Percentiles rank a stretch among this genome's conserved stretches.
Evolutionary conservation across 2,113 vertebrate genomes (phyloP).

Genomic region (Paedocypris sp.): DNA sequence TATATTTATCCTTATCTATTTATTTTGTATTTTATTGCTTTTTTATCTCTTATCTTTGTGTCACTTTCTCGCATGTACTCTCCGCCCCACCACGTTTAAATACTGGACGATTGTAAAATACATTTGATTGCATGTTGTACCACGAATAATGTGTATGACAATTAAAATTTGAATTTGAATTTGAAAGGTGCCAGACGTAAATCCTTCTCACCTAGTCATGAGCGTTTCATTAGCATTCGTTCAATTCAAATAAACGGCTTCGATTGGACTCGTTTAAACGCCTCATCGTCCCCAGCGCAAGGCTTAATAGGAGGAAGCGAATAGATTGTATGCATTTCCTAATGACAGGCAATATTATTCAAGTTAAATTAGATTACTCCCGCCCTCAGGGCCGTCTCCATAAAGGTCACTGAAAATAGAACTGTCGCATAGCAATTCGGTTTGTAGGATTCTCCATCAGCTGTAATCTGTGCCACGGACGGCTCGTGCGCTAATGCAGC

Average conservation of each 20-base stretch:
- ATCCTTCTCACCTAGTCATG: not conserved
- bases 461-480: conserved; percentile 7
- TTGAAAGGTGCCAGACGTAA: too few species aligned
- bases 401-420: conserved; percentile 48
- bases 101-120: too few species aligned
- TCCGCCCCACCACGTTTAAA: too few species aligned
- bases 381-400: conserved; percentile 41
- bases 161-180: too few species aligned
- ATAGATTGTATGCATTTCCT: conserved; percentile 42
- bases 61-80: too few species aligned
- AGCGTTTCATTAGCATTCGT: not conserved
- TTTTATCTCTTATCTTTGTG: too few species aligned
- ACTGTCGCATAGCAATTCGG: conserved; percentile 31
- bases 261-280: not conserved
- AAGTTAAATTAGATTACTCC: conserved; percentile 49
- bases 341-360: conserved; percentile 56
- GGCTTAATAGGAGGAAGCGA: conserved; percentile 33
- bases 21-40: too few species aligned
- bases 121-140: too few species aligned
- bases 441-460: conserved; percentile 3
- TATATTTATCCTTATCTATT: too few species aligned
- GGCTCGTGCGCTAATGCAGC: not conserved
- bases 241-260: not conserved
- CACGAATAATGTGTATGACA: too few species aligned
- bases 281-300: not conserved